phyloP scores from a whole-genome alignment of 2,797 vertebrate genomes.

The Leucoraja ocellata region DNA sequence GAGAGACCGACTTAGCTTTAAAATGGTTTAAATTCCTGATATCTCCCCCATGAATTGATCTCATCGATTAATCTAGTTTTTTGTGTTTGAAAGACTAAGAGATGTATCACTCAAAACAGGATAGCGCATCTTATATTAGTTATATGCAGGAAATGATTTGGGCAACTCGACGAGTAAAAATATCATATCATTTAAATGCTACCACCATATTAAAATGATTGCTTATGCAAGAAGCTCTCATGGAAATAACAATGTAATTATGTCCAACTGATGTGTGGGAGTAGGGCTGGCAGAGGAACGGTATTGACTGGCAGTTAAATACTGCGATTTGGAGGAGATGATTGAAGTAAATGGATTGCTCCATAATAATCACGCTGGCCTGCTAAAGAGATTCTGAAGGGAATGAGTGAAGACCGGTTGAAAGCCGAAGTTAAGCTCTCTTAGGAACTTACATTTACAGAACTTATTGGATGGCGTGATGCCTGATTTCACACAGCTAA shows the following conservation, averaged over 20 bases:
- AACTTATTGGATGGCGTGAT: neutral
- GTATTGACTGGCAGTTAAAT: neutral
- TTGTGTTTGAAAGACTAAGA: neutral
- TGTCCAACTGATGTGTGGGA: constrained; percentile 4
- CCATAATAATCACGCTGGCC: neutral
- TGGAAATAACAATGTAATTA: neutral
- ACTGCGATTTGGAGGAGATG: neutral
- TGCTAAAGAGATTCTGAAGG: neutral
- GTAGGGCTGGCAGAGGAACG: neutral
- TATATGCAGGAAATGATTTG: neutral
- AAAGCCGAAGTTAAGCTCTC: neutral
- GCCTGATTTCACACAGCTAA: neutral
- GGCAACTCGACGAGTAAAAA: neutral
- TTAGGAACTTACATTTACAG: neutral
- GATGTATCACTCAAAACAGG: neutral
- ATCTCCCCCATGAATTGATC: neutral
- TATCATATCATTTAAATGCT: neutral
- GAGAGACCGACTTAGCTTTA: neutral
- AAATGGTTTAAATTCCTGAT: neutral
- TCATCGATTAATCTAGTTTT: neutral
- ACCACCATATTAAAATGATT: neutral
- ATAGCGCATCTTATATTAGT: neutral
- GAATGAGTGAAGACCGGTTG: neutral
- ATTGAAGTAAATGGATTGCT: neutral
- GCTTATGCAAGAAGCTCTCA: constrained; percentile 11